Base-by-base conservation (phyloP, 1,140 invertebrate genomes). In the Reticulitermes speratus region DNA sequence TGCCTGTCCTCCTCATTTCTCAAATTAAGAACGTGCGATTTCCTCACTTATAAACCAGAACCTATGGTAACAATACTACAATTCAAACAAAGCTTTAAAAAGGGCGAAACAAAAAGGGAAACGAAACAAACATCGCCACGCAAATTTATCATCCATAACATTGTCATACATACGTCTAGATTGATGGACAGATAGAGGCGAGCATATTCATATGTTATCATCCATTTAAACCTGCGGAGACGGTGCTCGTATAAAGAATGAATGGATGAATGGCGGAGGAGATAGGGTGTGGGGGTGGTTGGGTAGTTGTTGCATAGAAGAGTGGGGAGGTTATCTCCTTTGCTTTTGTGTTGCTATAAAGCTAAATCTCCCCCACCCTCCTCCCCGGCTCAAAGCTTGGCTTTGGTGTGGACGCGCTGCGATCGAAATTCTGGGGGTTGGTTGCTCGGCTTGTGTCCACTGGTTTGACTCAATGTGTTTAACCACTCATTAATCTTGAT, bases 91-190 rank as follows among this genome's bases (percentile, higher is more conserved):
- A 75, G 65, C 25, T n/a, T 75, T n/a, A 30, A 75, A 75, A 75
- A 75, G 25, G n/a, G n/a, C 65, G 52, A 75, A 75, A 75, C 65
- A 75, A 75, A 75, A 75, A 75, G 52, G 14, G 19, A 75, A 75
- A n/a, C 25, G 65, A 75, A 75, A 75, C 65, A 30, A 30, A 30
- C 65, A 75, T 75, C 65, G n/a, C 25, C 65, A 75, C 65, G 65
- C 65, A 75, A 75, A 75, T 75, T 75, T 75, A 75, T 75, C 65
- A 75, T 75, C 65, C 65, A 75, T 75, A 75, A 75, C 65, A 75
- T n/a, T 75, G 65, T 75, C 65, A 75, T 30, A 75, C 65, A 75
- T 75, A n/a, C 65, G 65, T 75, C 65, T 30, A 75, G 65, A 75
- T 75, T 75, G 65, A 75, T 75, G n/a, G 65, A 75, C 65, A 75